Conservation (phyloP, 2,113 vertebrate genomes). For the Callochromis pleurospilus region DNA sequence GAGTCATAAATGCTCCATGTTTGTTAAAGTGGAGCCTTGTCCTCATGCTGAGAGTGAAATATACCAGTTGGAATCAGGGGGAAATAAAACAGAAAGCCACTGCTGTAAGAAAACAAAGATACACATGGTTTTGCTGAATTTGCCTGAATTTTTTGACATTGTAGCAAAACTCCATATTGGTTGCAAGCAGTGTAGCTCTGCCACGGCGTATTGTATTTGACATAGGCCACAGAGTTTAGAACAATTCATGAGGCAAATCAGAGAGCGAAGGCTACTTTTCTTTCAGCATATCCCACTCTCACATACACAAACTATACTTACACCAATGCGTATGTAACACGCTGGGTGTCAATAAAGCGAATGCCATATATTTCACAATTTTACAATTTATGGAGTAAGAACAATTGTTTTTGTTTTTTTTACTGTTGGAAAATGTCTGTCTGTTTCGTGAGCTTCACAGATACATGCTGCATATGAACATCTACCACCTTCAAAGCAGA, state of each 20-base stretch:
- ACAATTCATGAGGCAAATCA: background rate
- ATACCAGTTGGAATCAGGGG: background rate
- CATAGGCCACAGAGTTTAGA: background rate
- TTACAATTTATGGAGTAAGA: background rate
- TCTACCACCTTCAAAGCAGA: background rate
- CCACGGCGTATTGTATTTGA: background rate
- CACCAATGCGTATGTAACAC: background rate
- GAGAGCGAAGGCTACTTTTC: background rate
- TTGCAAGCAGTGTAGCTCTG: background rate
- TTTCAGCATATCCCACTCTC: background rate
- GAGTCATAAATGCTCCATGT: background rate
- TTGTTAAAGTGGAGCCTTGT: background rate
- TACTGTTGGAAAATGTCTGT: background rate
- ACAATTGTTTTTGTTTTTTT: background rate
- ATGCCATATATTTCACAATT: background rate
- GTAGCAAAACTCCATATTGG: background rate
- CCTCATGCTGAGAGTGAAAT: background rate
- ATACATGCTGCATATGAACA: background rate
- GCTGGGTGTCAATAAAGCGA: background rate
- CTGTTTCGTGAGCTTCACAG: background rate
- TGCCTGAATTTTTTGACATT: background rate
- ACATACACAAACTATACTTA: background rate
- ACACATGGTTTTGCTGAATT: background rate
- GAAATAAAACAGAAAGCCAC: background rate
- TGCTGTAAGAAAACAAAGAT: background rate